Conservation (phyloP, 2,113 vertebrate genomes). For the Rhabdornis inornatus region DNA sequence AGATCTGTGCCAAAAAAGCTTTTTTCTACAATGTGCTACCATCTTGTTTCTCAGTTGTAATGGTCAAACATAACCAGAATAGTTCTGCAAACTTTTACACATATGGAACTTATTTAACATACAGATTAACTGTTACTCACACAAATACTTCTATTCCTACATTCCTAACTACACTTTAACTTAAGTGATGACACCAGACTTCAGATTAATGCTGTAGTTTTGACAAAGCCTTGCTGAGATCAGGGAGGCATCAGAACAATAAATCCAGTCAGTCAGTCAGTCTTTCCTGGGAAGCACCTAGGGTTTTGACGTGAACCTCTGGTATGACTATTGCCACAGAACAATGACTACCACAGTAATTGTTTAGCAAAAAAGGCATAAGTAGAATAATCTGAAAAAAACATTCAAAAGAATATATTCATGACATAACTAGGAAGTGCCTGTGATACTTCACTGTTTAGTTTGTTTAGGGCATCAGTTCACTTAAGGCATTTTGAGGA, state of each 20-base stretch:
- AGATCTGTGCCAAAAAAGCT: background rate
- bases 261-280: background rate
- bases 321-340: background rate
- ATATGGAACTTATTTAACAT: background rate
- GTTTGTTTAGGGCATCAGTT: background rate
- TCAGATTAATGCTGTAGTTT: background rate
- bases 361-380: background rate
- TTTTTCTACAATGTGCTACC: background rate
- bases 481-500: background rate
- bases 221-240: background rate
- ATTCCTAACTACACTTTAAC: background rate
- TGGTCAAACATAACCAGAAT: background rate
- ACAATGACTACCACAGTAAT: fast-evolving
- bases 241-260: background rate
- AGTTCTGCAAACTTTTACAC: background rate
- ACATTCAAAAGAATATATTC: background rate
- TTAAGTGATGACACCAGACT: background rate
- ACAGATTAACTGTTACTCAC: background rate
- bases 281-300: background rate
- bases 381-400: background rate
- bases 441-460: background rate
- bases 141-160: background rate
- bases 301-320: background rate
- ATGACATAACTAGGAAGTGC: background rate
- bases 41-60: background rate